Evolutionary conservation across 1,140 invertebrate genomes (phyloP), one percentile per base, ranked within the genome.

Genomic region (Zeugodacus cucurbitae): DNA sequence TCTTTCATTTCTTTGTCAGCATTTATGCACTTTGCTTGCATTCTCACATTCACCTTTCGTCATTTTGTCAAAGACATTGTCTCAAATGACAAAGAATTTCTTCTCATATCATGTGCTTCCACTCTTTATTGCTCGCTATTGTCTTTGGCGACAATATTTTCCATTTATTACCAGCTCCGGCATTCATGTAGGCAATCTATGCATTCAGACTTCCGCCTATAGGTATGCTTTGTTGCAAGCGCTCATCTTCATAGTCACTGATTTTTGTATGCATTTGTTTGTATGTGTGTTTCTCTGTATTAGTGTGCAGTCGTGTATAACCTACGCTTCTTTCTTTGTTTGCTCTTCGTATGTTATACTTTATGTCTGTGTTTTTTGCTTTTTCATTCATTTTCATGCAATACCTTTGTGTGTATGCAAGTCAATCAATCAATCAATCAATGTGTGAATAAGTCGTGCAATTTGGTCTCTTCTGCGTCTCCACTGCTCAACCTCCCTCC

Each of bases 401-500:
- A n/a, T 74, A 7, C 34, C 70, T 5, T 17, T 74, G 5, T 32
- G 20, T 82, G 10, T 41, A 48, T 37, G 67, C 22, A 44, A 82
- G 41, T 26, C 74, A 82, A 29, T 82, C 74, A 82, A 82, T 54
- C 70, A 78, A 78, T 78, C 74, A 82, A 48, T 82, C 74, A 82
- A n/a, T 82, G 74, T 54, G 74, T 82, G 41, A 48, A 82, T 82
- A 82, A 41, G 74, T 82, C 44, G 74, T 82, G 41, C 74, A 48
- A 82, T 82, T 82, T 48, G 32, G 22, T 82, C 11, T 54, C 17
- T 5, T 70, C 17, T 34, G 0, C n/a, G 6, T 70, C 32, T 37
- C 8, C 34, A 4, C 4, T 10, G 11, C 11, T n/a, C n/a, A n/a
- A n/a, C n/a, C n/a, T 54, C 34, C 74, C 32, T 20, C 32, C 11